These are phyloP conservation scores for Drosophila prolongata DNA, from an alignment of 2,888 invertebrate species.

Conservation along the genomic window DNA sequence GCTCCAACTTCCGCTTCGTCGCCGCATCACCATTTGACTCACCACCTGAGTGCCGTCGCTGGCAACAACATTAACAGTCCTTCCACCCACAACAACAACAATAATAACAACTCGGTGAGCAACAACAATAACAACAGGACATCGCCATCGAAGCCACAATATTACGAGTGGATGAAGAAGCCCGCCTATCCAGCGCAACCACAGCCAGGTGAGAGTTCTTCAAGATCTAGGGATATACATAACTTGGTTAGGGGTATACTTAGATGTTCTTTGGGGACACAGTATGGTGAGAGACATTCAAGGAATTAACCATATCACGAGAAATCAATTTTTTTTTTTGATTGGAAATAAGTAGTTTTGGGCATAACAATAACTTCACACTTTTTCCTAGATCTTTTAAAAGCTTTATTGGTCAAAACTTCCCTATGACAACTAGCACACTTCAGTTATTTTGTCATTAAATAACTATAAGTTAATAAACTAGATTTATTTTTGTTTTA, in stretches of 20 bases:
- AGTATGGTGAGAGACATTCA: no score
- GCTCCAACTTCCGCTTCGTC: slow-evolving; percentile 83
- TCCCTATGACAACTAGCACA: no score
- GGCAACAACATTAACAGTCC: slow-evolving; percentile 82
- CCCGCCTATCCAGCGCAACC: slow-evolving; percentile 93
- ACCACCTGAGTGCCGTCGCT: slow-evolving; percentile 86
- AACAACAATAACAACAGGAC: slow-evolving; percentile 81
- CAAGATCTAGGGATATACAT: neutral
- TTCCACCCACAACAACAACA: slow-evolving; percentile 65
- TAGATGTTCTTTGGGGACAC: neutral
- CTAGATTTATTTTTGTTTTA: no score
- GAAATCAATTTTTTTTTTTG: no score
- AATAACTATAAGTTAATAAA: no score
- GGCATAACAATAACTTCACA: no score
- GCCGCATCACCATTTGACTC: slow-evolving; percentile 83
- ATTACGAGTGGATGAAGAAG: slow-evolving; percentile 96
- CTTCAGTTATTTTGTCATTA: no score
- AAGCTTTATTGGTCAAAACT: no score
- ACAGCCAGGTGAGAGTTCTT: slow-evolving; percentile 89
- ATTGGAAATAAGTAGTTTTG: no score
- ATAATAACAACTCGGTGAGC: slow-evolving; percentile 56
- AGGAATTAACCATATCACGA: no score
- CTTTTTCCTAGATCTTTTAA: no score
- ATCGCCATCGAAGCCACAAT: slow-evolving; percentile 90
- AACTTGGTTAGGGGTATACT: neutral